Base-by-base conservation (phyloP, 2,113 vertebrate species). In the Tamias sibiricus region DNA sequence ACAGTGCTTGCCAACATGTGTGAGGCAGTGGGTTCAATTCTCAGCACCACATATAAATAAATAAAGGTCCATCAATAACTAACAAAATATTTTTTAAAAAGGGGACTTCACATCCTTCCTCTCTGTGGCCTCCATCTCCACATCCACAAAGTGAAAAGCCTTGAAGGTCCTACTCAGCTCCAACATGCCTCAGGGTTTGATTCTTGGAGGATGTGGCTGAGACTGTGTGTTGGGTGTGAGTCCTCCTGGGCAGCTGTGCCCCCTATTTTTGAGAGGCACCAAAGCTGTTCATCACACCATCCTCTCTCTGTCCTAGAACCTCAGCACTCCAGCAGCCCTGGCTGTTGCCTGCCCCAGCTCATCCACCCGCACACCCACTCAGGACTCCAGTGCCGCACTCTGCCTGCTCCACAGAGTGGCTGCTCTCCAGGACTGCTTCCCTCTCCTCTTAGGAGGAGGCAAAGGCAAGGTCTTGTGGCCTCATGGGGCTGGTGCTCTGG, bases 221-320 rank as follows among this genome's bases (percentile, higher is more conserved):
- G n/a, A 42, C 44, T 8, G 8, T 79, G 26, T 59, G 35, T 54
- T 8, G n/a, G 35, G 49, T 13, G 6, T 12, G 59, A 30, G n/a
- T 8, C 37, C 37, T 47, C 24, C 72, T 8, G 8, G 4, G 12
- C 49, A 49, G 28, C 26, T 49, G 30, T 37, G 40, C 22, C 14
- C 54, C 64, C 47, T 17, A 4, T 26, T 71, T 30, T 64, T 37
- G 16, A n/a, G 49, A 47, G 64, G 69, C 1, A 5, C 20, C 16
- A 13, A 10, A 11, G 13, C 28, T 26, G 4, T 2, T 13, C 20
- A 57, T 4, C 47, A 42, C 42, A 9, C 0, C 49, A 8, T 20
- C 11, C 40, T 35, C 24, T 44, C 52, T 80, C 42, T 37, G 22
- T n/a, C 4, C 47, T 1, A 20, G 14, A 62, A 19, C 54, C 54